Evolutionary conservation across 2,797 vertebrate species (phyloP).

Genomic region (Malacoraja senta): DNA sequence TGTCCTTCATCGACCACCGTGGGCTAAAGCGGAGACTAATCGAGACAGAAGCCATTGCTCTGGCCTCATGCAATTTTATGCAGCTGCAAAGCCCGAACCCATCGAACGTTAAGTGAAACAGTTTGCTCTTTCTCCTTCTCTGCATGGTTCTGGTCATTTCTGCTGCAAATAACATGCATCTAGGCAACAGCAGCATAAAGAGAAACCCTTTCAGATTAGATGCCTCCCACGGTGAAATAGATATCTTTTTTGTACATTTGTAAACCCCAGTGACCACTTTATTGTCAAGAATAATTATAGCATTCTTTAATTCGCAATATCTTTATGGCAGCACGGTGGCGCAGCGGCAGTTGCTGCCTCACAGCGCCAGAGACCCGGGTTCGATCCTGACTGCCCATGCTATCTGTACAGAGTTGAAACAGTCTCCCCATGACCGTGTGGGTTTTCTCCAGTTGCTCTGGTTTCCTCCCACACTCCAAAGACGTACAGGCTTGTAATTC

Average conservation of each 20-base stretch:
- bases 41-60: background rate
- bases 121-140: background rate
- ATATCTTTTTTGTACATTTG: background rate
- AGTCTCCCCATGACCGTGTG: no score
- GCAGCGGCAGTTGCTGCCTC: no score
- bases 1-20: background rate
- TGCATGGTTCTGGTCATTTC: background rate
- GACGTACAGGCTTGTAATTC: no score
- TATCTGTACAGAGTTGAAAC: no score
- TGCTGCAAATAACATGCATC: background rate
- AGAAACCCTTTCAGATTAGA: background rate
- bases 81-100: background rate
- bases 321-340: no score
- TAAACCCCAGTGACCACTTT: background rate
- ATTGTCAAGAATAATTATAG: background rate
- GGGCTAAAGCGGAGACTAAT: background rate
- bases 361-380: no score
- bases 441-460: no score
- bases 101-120: background rate
- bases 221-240: background rate
- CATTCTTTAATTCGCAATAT: background rate
- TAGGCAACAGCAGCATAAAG: background rate
- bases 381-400: no score
- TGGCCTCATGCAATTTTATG: background rate
- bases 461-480: no score